Conservation (phyloP, 2,113 vertebrate genomes). For the Butastur rufipennis region DNA sequence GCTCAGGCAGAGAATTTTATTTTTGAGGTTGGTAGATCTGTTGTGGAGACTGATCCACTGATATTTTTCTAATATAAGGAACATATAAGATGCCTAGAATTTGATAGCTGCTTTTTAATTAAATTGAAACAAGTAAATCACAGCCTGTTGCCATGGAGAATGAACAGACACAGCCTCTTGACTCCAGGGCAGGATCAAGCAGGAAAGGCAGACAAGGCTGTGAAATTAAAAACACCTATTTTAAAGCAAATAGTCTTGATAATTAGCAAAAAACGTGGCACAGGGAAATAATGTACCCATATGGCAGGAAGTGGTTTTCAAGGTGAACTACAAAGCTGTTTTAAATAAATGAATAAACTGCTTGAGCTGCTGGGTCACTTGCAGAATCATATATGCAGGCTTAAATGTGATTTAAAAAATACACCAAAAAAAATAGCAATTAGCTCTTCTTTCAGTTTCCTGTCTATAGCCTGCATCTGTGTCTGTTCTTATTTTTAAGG, state of each 20-base stretch:
- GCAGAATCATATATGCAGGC: neutral
- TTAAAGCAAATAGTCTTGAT: slow-evolving; percentile 63
- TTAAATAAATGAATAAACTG: slow-evolving; percentile 52
- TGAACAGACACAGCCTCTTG: slow-evolving; percentile 46
- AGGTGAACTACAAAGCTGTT: slow-evolving; percentile 56
- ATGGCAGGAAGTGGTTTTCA: slow-evolving; percentile 53
- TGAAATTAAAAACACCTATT: slow-evolving; percentile 62
- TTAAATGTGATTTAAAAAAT: neutral
- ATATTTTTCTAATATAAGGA: slow-evolving; percentile 44
- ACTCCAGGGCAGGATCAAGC: slow-evolving; percentile 52
- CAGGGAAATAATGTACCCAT: slow-evolving; percentile 16
- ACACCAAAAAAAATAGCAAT: neutral
- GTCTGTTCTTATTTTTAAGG: slow-evolving; percentile 1
- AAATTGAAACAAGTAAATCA: slow-evolving; percentile 70
- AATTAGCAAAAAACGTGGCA: slow-evolving; percentile 51
- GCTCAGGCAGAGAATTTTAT: neutral
- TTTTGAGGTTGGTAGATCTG: neutral
- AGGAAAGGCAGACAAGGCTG: slow-evolving; percentile 53
- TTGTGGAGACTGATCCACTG: neutral
- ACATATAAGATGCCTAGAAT: slow-evolving; percentile 50
- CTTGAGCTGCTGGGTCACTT: slow-evolving; percentile 8
- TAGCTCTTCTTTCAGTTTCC: neutral
- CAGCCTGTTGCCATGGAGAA: slow-evolving; percentile 72
- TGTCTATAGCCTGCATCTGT: neutral
- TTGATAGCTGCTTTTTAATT: slow-evolving; percentile 69